Conservation (phyloP, 2,113 vertebrate species). For the Herpetotheres cachinnans region DNA sequence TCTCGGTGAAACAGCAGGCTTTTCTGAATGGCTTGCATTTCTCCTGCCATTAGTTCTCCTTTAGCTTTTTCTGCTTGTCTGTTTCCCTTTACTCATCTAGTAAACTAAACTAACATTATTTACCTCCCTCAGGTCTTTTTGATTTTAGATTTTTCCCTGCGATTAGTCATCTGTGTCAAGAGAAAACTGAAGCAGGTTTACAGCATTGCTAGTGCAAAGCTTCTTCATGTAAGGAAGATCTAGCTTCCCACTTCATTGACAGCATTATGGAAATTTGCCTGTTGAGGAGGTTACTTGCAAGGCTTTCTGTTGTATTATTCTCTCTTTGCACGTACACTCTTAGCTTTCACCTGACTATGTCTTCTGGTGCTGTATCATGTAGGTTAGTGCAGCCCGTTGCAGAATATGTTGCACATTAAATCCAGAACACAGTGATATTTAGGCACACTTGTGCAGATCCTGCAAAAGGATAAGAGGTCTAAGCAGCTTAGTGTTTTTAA, state of each 20-base stretch:
- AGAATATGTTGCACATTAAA: background rate
- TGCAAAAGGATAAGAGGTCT: background rate
- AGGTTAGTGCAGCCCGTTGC: background rate
- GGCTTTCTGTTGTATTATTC: background rate
- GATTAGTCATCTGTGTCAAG: constrained; percentile 10
- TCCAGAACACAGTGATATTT: background rate
- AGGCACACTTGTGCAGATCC: background rate
- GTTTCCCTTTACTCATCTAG: background rate
- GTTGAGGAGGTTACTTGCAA: background rate
- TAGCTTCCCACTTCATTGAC: background rate
- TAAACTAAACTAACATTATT: background rate
- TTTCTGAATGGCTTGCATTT: constrained; percentile 32
- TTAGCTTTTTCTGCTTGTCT: constrained; percentile 28
- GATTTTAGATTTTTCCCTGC: background rate
- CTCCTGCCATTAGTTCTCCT: background rate
- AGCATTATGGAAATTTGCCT: background rate
- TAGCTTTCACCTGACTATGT: background rate
- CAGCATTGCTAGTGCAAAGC: background rate
- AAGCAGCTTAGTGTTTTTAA: background rate
- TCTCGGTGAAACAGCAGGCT: background rate
- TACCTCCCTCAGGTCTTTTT: background rate
- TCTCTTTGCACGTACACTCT: background rate
- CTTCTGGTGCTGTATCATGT: background rate
- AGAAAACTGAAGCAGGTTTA: background rate
- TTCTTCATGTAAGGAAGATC: background rate